phyloP scores from a whole-genome alignment of 2,113 vertebrate genomes.

The Oryzias curvinotus region DNA sequence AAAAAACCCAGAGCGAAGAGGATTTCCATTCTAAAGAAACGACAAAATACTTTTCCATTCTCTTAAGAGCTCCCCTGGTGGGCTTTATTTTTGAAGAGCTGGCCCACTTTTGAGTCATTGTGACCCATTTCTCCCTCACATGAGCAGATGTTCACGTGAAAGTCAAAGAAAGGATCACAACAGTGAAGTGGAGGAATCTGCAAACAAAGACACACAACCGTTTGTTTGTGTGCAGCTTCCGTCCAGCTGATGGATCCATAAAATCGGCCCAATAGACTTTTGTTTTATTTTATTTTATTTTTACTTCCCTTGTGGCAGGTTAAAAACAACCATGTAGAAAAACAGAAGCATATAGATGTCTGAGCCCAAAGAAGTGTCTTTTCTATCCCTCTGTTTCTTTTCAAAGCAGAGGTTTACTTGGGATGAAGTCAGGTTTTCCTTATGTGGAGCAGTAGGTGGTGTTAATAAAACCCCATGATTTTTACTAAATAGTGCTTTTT shows the following conservation, averaged over 20 bases:
- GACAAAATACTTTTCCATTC: conserved; percentile 5
- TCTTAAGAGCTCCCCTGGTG: conserved; percentile 10
- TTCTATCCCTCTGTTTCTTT: background rate
- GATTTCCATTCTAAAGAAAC: background rate
- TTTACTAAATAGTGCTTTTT: too few relatives aligned
- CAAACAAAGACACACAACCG: conserved; percentile 1
- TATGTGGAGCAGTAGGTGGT: too few relatives aligned
- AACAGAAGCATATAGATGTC: too few relatives aligned
- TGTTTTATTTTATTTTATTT: too few relatives aligned
- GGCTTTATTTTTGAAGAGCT: conserved; percentile 27
- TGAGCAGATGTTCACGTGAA: conserved; percentile 21
- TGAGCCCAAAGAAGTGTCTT: background rate
- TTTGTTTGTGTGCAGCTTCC: background rate
- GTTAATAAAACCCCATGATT: too few relatives aligned
- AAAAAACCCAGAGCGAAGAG: background rate
- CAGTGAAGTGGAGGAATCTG: conserved; percentile 9
- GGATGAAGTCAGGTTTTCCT: too few relatives aligned
- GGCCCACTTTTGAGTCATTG: conserved; percentile 30
- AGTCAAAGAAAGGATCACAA: conserved; percentile 25
- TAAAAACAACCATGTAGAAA: too few relatives aligned
- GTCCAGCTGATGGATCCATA: conserved; percentile 9
- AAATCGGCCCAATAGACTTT: background rate
- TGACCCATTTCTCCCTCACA: conserved; percentile 35
- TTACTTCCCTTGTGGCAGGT: too few relatives aligned
- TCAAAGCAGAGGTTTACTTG: background rate